These are phyloP conservation scores for Eumacrocentrus americanus DNA, from an alignment of 2,888 invertebrate genomes.

Conservation along the genomic window DNA sequence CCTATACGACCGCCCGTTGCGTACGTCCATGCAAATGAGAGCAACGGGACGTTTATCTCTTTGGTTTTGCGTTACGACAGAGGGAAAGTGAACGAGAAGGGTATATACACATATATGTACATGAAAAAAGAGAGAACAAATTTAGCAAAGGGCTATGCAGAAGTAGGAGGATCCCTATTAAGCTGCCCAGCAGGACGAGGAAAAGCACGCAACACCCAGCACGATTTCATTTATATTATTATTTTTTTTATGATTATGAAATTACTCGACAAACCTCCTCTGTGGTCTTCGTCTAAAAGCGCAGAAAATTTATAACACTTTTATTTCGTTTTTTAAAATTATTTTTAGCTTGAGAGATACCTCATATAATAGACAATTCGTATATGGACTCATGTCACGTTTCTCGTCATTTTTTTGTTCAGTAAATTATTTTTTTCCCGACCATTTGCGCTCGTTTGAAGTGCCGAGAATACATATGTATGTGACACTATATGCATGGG, in stretches of 20 bases:
- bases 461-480: neutral
- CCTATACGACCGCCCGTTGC: slow-evolving; percentile 35
- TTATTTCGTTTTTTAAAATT: neutral
- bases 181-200: slow-evolving; percentile 48
- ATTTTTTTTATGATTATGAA: slow-evolving; percentile 27
- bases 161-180: slow-evolving; percentile 49
- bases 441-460: neutral
- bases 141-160: slow-evolving; percentile 40
- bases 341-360: too few relatives aligned
- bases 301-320: neutral
- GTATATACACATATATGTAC: slow-evolving; percentile 35
- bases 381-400: neutral
- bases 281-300: neutral
- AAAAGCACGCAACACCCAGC: slow-evolving; percentile 45
- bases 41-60: slow-evolving; percentile 43
- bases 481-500: neutral
- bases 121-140: slow-evolving; percentile 35
- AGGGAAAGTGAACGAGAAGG: slow-evolving; percentile 27
- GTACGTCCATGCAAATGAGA: slow-evolving; percentile 53
- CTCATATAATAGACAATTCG: too few relatives aligned
- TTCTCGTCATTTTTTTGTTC: neutral
- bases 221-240: slow-evolving; percentile 41
- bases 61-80: slow-evolving; percentile 27
- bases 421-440: neutral
- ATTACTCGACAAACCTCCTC: neutral